Evolutionary conservation across 2,797 vertebrate species (phyloP).

Genomic region (Pteronotus mesoamericanus): DNA sequence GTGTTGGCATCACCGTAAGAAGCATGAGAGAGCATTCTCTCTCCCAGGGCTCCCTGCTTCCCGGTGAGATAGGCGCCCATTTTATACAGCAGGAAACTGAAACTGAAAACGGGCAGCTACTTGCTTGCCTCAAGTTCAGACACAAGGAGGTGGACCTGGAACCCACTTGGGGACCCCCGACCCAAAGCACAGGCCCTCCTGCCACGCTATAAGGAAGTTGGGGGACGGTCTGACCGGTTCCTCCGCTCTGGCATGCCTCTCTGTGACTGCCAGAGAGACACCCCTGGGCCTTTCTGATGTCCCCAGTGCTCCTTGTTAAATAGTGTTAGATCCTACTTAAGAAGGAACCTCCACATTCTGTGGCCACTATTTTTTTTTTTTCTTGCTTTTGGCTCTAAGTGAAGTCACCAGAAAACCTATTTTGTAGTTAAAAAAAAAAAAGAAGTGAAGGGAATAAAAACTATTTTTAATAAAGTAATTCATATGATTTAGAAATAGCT

Average conservation of each 20-base stretch:
- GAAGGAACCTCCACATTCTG: not conserved
- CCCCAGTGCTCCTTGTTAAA: not conserved
- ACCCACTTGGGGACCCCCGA: not conserved
- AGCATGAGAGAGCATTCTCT: not conserved
- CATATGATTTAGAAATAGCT: not conserved
- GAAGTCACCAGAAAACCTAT: constrained; percentile 3
- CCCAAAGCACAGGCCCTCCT: not conserved
- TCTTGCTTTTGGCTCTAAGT: not conserved
- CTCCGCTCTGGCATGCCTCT: accelerated
- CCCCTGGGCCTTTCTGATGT: not conserved
- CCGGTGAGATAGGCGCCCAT: not conserved
- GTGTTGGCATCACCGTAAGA: not conserved
- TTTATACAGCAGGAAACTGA: not conserved
- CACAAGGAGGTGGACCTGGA: not conserved
- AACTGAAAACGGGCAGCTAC: not conserved
- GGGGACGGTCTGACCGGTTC: too few relatives aligned
- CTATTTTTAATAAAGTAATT: constrained; percentile 9
- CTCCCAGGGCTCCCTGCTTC: not conserved
- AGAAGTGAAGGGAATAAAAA: not conserved
- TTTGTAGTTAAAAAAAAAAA: not conserved
- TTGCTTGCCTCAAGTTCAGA: not conserved
- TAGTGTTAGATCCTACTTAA: not conserved
- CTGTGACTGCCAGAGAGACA: not conserved
- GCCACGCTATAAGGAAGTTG: not conserved
- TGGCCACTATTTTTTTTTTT: not conserved